Conservation (phyloP, 2,888 invertebrate species). For the Coleophora deauratella region DNA sequence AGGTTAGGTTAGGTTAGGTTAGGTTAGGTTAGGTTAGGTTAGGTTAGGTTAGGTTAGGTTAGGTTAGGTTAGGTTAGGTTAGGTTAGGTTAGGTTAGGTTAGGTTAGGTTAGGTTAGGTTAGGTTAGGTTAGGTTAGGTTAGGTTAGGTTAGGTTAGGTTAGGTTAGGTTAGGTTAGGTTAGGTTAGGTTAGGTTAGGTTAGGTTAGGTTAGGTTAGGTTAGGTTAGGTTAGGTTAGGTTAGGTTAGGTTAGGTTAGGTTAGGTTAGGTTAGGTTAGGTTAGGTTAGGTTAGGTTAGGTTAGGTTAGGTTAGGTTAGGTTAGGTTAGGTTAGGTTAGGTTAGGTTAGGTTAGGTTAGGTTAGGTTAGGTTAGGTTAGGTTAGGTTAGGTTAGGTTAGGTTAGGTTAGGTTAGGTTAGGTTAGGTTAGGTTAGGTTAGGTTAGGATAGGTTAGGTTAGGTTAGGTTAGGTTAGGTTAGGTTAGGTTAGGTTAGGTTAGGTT, state of each 20-base stretch:
- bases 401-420: slow-evolving; percentile 11
- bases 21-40: slow-evolving; percentile 10
- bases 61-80: slow-evolving; percentile 6
- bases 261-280: slow-evolving; percentile 10
- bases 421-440: slow-evolving; percentile 10
- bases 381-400: slow-evolving; percentile 8
- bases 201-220: slow-evolving; percentile 11
- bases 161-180: slow-evolving; percentile 12
- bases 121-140: slow-evolving; percentile 10
- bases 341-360: slow-evolving; percentile 10
- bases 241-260: slow-evolving; percentile 9
- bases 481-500: slow-evolving; percentile 4
- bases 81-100: slow-evolving; percentile 9
- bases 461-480: slow-evolving; percentile 7
- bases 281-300: slow-evolving; percentile 8
- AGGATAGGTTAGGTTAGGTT: slow-evolving; percentile 10
- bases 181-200: slow-evolving; percentile 12
- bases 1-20: slow-evolving; percentile 11
- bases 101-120: slow-evolving; percentile 13
- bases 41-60: slow-evolving; percentile 9
- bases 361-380: slow-evolving; percentile 10
- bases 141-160: slow-evolving; percentile 9
- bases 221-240: slow-evolving; percentile 12
- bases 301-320: slow-evolving; percentile 5
- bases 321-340: slow-evolving; percentile 10